Evolutionary conservation across 2,888 invertebrate species (phyloP).

Genomic region (Ctena decussata): DNA sequence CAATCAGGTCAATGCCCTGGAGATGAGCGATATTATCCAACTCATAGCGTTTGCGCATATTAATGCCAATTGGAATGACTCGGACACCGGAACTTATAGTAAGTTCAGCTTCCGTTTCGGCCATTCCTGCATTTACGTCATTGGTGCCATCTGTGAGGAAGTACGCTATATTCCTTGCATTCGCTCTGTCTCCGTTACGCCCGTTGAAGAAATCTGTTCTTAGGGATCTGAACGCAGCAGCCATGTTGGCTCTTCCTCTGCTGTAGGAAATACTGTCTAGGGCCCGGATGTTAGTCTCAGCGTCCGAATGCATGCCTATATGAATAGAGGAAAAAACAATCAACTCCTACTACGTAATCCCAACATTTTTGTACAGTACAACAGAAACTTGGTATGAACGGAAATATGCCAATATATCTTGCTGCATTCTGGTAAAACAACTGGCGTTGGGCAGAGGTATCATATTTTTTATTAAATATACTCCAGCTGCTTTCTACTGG

Average conservation of each 20-base stretch:
- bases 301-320: slow-evolving; percentile 64
- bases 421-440: too few relatives aligned
- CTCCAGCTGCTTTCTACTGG: too few relatives aligned
- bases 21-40: slow-evolving; percentile 77
- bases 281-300: slow-evolving; percentile 74
- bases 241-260: slow-evolving; percentile 82
- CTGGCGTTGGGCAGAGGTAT: too few relatives aligned
- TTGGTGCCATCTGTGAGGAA: slow-evolving; percentile 83
- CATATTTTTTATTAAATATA: too few relatives aligned
- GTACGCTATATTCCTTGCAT: slow-evolving; percentile 80
- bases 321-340: too few relatives aligned
- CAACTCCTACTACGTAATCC: too few relatives aligned
- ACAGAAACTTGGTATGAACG: too few relatives aligned
- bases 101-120: slow-evolving; percentile 80
- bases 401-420: too few relatives aligned
- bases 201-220: slow-evolving; percentile 78
- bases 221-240: slow-evolving; percentile 77
- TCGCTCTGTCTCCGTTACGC: slow-evolving; percentile 76
- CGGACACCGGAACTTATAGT: slow-evolving; percentile 79
- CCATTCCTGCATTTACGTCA: slow-evolving; percentile 77
- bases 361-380: too few relatives aligned
- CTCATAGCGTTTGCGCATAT: slow-evolving; percentile 74
- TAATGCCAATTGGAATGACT: slow-evolving; percentile 81
- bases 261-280: slow-evolving; percentile 76
- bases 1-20: slow-evolving; percentile 74